These are phyloP conservation scores for Phaedon cochleariae DNA, from an alignment of 2,888 invertebrate species.

Conservation along the genomic window DNA sequence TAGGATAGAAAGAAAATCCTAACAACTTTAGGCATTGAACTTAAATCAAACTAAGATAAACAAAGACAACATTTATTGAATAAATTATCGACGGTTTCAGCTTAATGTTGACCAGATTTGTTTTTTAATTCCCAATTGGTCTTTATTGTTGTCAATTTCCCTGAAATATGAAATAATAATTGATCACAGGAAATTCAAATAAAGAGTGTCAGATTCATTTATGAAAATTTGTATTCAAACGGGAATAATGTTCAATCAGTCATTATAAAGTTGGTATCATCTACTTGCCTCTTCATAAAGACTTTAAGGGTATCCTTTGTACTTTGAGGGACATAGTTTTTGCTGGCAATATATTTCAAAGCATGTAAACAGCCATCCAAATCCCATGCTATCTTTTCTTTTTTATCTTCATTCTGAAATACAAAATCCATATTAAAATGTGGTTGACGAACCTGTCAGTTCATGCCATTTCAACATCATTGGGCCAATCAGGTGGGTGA, in stretches of 20 bases:
- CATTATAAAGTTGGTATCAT: too few relatives aligned
- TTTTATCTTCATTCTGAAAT: conserved; percentile 75
- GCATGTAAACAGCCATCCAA: conserved; percentile 70
- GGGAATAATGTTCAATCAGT: too few relatives aligned
- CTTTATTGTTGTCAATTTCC: conserved; percentile 44
- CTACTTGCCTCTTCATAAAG: conserved; percentile 63
- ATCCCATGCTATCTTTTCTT: conserved; percentile 69
- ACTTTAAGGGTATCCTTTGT: conserved; percentile 65
- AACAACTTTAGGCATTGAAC: too few relatives aligned
- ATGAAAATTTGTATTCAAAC: too few relatives aligned
- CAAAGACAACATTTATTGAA: conserved; percentile 13
- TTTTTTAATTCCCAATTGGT: conserved; percentile 42
- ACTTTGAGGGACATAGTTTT: conserved; percentile 65
- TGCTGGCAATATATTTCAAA: conserved; percentile 65
- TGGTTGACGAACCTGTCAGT: too few relatives aligned
- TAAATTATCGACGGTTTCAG: conserved; percentile 9
- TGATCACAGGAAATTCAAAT: neutral
- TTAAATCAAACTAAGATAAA: neutral
- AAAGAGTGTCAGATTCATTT: too few relatives aligned
- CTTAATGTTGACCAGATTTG: conserved; percentile 40
- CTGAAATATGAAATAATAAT: conserved; percentile 39
- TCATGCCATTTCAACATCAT: too few relatives aligned
- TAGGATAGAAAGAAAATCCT: too few relatives aligned
- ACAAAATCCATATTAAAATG: conserved; percentile 41
- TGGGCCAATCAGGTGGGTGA: too few relatives aligned